Percentiles rank a stretch among this genome's conserved stretches.
These are phyloP conservation scores for Drosophila sp. DNA, from an alignment of 1,140 invertebrate genomes.

Conservation along the genomic window DNA sequence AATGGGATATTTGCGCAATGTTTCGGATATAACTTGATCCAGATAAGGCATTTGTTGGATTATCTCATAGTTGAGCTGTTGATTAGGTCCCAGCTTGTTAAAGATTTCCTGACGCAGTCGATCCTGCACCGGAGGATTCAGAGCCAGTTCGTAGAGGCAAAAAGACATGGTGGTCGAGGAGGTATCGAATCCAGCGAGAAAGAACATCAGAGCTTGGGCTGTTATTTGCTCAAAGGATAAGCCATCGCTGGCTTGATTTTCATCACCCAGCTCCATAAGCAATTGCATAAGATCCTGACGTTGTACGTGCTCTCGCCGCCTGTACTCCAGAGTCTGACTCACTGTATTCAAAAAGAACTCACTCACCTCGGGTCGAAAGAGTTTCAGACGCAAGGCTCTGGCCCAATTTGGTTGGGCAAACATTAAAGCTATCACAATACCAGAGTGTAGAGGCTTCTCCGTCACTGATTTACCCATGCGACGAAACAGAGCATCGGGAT, in stretches of 20 bases:
- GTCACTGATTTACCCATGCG: slow-evolving; percentile 48
- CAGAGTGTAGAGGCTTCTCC: slow-evolving; percentile 25
- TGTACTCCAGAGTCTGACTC: slow-evolving; percentile 57
- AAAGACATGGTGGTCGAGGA: slow-evolving; percentile 85
- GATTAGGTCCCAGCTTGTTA: slow-evolving; percentile 76
- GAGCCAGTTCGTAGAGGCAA: slow-evolving; percentile 85
- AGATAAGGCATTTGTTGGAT: slow-evolving; percentile 85
- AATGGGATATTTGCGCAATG: slow-evolving; percentile 84
- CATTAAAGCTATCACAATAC: slow-evolving; percentile 44
- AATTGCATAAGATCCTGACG: slow-evolving; percentile 83
- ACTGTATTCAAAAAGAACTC: slow-evolving; percentile 83
- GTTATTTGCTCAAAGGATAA: slow-evolving; percentile 72
- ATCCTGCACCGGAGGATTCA: slow-evolving; percentile 86
- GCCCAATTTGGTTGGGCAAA: slow-evolving; percentile 43
- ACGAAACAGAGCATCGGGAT: slow-evolving; percentile 84
- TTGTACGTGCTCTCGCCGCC: slow-evolving; percentile 43
- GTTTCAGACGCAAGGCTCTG: slow-evolving; percentile 37
- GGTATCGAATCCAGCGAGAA: slow-evolving; percentile 88
- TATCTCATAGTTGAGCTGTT: slow-evolving; percentile 85
- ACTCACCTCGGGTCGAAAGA: slow-evolving; percentile 80
- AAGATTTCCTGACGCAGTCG: slow-evolving; percentile 85
- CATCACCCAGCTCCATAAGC: slow-evolving; percentile 84
- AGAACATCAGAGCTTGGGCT: slow-evolving; percentile 82
- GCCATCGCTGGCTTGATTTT: slow-evolving; percentile 73
- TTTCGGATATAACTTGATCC: slow-evolving; percentile 83